A percentile compares a stretch with the other conserved stretches of the same genome.
Evolutionary conservation across 2,888 invertebrate genomes (phyloP).

Genomic region (Apotomis capreana): DNA sequence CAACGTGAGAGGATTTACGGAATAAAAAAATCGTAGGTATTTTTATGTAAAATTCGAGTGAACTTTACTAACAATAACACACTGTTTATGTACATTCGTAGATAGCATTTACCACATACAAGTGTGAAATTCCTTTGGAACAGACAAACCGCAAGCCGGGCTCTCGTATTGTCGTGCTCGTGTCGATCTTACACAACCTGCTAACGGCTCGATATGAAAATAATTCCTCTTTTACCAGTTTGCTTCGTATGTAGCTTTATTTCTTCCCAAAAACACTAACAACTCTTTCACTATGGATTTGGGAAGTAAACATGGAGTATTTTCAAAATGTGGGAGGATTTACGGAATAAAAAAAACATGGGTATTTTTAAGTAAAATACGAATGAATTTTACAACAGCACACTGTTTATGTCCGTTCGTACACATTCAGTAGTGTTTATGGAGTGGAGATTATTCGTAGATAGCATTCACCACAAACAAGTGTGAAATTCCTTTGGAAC

Average conservation of each 20-base stretch:
- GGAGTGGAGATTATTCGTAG: too few species aligned
- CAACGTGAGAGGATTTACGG: neutral
- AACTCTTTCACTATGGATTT: neutral
- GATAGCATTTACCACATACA: neutral
- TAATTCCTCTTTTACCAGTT: slow-evolving; percentile 8
- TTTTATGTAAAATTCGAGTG: neutral
- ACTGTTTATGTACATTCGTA: neutral
- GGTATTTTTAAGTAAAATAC: neutral
- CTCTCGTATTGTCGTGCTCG: slow-evolving; percentile 21
- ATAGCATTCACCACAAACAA: slow-evolving; percentile 1
- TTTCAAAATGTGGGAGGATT: neutral
- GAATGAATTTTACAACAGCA: neutral
- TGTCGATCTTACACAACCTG: neutral
- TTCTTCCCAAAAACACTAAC: slow-evolving; percentile 4
- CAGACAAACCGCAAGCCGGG: slow-evolving; percentile 30
- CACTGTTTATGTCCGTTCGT: neutral
- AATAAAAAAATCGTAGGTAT: neutral
- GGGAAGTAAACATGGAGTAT: neutral
- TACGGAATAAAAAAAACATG: neutral
- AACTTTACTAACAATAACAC: neutral
- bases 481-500: slow-evolving; percentile 34
- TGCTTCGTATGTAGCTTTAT: slow-evolving; percentile 1
- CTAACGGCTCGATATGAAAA: slow-evolving; percentile 6
- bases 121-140: slow-evolving; percentile 34
- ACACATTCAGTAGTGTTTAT: too few species aligned